Conservation (phyloP, 2,113 vertebrate genomes). For the Fulica atra region DNA sequence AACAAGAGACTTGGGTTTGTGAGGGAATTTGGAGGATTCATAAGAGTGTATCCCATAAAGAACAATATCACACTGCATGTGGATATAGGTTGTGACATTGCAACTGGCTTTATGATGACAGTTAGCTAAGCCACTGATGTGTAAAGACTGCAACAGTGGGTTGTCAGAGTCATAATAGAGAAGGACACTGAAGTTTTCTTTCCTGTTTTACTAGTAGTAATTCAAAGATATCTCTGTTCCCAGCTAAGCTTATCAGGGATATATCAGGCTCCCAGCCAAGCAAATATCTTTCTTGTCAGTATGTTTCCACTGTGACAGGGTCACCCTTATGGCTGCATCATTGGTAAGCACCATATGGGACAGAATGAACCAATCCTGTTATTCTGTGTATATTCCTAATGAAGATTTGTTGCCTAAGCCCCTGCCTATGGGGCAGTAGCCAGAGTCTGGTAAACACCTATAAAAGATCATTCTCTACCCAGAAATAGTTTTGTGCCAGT, state of each 20-base stretch:
- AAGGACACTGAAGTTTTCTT: not conserved
- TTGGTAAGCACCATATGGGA: not conserved
- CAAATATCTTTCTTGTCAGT: not conserved
- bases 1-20: not conserved
- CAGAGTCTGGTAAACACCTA: not conserved
- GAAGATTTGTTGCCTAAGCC: not conserved
- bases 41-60: not conserved
- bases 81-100: not conserved
- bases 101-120: not conserved
- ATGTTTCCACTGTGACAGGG: not conserved
- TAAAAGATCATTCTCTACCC: not conserved
- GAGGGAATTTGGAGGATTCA: not conserved
- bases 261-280: not conserved
- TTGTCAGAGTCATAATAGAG: not conserved
- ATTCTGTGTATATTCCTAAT: not conserved
- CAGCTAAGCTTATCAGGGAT: not conserved
- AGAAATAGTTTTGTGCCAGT: not conserved
- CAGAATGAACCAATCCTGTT: not conserved
- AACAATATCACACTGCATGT: not conserved
- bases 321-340: not conserved
- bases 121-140: not conserved
- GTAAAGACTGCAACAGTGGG: not conserved
- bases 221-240: not conserved
- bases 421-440: not conserved
- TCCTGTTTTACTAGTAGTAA: not conserved